Conservation (phyloP, 2,797 vertebrate species). For the Vultur gryphus region DNA sequence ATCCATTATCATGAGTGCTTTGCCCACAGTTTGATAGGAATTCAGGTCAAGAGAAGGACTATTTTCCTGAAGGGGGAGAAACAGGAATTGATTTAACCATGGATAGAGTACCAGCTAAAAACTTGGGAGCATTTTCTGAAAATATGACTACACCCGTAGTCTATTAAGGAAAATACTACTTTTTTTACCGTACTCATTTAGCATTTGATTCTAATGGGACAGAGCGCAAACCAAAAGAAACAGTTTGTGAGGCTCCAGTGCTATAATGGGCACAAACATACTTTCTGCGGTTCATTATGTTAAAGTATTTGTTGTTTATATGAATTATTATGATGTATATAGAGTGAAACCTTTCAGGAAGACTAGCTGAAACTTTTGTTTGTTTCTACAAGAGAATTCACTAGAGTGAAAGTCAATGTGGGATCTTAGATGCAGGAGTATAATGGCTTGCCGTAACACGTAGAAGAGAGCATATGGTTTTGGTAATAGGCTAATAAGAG, state of each 20-base stretch:
- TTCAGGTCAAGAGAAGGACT: neutral
- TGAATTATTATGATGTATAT: neutral
- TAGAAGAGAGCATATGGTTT: constrained; percentile 45
- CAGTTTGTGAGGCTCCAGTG: accelerated
- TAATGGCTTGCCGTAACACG: neutral
- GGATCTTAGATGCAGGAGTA: neutral
- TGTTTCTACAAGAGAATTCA: neutral
- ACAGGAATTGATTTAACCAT: neutral
- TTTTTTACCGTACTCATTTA: neutral
- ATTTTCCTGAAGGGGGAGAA: neutral
- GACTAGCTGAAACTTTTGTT: neutral
- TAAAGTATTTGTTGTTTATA: neutral
- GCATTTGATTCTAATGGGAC: neutral
- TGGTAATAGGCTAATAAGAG: constrained; percentile 47
- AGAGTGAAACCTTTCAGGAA: neutral
- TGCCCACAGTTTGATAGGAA: neutral
- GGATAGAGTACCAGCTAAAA: neutral
- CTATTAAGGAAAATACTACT: neutral
- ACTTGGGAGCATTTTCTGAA: neutral
- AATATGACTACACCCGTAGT: neutral
- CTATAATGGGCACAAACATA: neutral
- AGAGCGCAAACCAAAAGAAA: neutral
- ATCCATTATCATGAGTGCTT: neutral
- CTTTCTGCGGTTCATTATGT: neutral
- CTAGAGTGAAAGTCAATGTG: neutral